Base-by-base conservation (phyloP, 2,113 vertebrate genomes). In the Pangasianodon hypophthalmus region DNA sequence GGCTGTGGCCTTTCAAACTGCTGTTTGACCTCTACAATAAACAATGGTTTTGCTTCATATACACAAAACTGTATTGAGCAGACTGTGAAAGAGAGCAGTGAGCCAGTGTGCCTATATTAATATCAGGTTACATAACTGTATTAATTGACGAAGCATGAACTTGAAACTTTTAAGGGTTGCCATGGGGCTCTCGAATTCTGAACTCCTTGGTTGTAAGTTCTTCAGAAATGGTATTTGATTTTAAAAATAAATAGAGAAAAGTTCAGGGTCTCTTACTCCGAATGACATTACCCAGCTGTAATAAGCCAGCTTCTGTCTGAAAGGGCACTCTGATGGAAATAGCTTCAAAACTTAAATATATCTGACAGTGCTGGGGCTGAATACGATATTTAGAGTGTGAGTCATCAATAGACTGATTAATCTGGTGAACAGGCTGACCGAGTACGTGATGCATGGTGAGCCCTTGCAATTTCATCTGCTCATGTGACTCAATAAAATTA, bases 401-500 rank as follows among this genome's bases (percentile, higher is more conserved):
- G 48, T 88, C 62, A 44, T 44, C 62, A 62, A 77, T 75, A 77
- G 4, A 24, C 16, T 77, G 46, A 89, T 87, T 54, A 67, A 87
- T 87, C 79, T 75, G 5, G 6, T 52, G 79, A 71, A 54, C 56
- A 80, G 41, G 56, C n/a, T 26, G 32, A 46, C 18, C 41, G 6
- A 58, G 62, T 6, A 19, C 37, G 56, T 64, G 18, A 64, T 88
- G 41, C 16, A 48, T 52, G 29, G 29, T 44, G n/a, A 69, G 79
- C 71, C 1, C 16, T 87, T 41, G 44, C 29, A 80, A 82, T 62
- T 54, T 88, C 50, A 82, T 91, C 50, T 88, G 84, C 46, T 67
- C 50, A 41, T 24, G 56, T 44, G 41, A 64, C 82, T 86, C 85
- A 77, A 41, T 29, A 41, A 89, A 89, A 79, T 84, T 16, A 81